phyloP scores from a whole-genome alignment of 2,888 invertebrate species.

The Acronicta aceris region DNA sequence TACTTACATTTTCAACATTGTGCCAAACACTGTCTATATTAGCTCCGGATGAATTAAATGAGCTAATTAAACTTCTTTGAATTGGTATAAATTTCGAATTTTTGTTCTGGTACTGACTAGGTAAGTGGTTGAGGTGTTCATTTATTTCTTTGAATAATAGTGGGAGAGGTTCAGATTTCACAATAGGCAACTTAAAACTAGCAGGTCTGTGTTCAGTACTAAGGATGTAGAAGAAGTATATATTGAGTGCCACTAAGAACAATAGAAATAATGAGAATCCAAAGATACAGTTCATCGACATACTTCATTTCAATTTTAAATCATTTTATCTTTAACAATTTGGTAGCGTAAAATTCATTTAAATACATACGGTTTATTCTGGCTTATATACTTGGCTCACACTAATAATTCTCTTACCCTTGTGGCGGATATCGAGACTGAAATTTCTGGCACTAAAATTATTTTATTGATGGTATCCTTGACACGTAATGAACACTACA shows the following conservation, averaged over 20 bases:
- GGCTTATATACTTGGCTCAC: constrained; percentile 27
- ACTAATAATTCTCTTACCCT: constrained; percentile 29
- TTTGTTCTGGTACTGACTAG: constrained; percentile 75
- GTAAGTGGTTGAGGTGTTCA: constrained; percentile 79
- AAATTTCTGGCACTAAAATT: constrained; percentile 31
- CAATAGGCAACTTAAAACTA: constrained; percentile 66
- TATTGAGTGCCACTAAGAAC: constrained; percentile 78
- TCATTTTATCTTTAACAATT: background rate
- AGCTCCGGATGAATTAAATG: constrained; percentile 77
- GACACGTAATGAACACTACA: too few species aligned
- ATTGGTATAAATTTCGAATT: constrained; percentile 72
- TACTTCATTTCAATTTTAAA: constrained; percentile 57
- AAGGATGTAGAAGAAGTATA: constrained; percentile 83
- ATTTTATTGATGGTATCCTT: too few species aligned
- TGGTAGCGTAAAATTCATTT: background rate
- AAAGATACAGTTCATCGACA: constrained; percentile 85
- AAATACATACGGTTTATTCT: background rate
- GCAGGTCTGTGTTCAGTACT: constrained; percentile 68
- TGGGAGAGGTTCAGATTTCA: constrained; percentile 70
- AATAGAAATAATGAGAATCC: constrained; percentile 81
- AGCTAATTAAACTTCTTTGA: constrained; percentile 71
- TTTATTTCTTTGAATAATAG: constrained; percentile 77
- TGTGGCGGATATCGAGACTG: constrained; percentile 13
- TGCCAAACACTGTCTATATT: constrained; percentile 69
- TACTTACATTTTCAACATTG: constrained; percentile 76